These are phyloP conservation scores for Chrysaora quinquecirrha DNA, from an alignment of 30 jellyfish, hydroid and myxozoan species.

Conservation along the genomic window DNA sequence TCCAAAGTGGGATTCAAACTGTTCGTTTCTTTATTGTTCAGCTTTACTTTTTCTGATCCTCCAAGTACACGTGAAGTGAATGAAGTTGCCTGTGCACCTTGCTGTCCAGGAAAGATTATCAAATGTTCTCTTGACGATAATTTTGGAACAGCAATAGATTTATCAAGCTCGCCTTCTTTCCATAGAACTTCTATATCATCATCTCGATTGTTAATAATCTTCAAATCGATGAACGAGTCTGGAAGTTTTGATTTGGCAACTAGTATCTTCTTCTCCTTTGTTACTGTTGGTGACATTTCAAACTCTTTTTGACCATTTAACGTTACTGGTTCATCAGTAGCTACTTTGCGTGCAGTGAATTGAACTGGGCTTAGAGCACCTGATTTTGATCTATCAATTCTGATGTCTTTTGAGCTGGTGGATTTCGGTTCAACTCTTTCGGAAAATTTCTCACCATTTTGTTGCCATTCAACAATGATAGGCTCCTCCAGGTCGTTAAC, in stretches of 20 bases:
- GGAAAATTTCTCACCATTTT: slow-evolving; percentile 24
- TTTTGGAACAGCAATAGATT: slow-evolving; percentile 31
- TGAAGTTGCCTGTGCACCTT: slow-evolving; percentile 18
- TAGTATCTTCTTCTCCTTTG: slow-evolving; percentile 1
- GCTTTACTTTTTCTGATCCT: background rate
- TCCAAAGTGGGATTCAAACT: background rate
- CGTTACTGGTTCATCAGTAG: slow-evolving; percentile 3
- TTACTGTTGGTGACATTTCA: slow-evolving; percentile 25
- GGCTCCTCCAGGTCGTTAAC: slow-evolving; percentile 21
- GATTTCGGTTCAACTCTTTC: slow-evolving; percentile 3
- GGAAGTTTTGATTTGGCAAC: background rate
- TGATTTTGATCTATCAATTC: slow-evolving; percentile 16
- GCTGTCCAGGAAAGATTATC: slow-evolving; percentile 9
- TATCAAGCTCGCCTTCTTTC: slow-evolving; percentile 22
- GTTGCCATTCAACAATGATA: slow-evolving; percentile 32
- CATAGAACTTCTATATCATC: slow-evolving; percentile 52
- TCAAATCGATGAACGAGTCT: background rate
- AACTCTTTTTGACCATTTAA: slow-evolving; percentile 8
- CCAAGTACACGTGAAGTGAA: slow-evolving; percentile 32
- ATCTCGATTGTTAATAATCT: slow-evolving; percentile 33
- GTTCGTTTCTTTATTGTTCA: background rate
- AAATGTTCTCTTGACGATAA: slow-evolving; percentile 8
- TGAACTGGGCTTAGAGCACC: slow-evolving; percentile 60
- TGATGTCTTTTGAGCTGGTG: background rate
- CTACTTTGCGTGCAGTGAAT: slow-evolving; percentile 8